phyloP scores from a whole-genome alignment of 1,140 invertebrate species.

The Nasonia longicornis region DNA sequence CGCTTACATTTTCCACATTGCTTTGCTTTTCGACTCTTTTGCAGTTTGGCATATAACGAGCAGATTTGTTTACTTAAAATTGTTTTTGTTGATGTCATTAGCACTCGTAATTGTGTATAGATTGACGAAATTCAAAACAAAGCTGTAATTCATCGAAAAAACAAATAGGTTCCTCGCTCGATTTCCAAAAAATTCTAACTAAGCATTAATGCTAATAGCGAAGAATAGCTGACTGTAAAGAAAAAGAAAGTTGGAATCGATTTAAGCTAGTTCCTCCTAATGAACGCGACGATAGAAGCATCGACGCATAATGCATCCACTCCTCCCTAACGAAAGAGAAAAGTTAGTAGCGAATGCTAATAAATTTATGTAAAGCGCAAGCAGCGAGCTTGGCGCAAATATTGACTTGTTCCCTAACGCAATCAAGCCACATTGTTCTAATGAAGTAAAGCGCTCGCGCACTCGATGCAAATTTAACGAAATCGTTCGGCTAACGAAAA shows the following conservation, averaged over 20 bases:
- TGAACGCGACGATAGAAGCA: neutral
- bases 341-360: constrained; percentile 9
- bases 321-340: neutral
- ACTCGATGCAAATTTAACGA: constrained; percentile 18
- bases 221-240: neutral
- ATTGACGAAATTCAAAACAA: too few species aligned
- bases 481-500: constrained; percentile 2
- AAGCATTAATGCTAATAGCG: neutral
- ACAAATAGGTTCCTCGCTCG: too few species aligned
- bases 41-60: too few species aligned
- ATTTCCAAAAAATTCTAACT: neutral
- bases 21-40: too few species aligned
- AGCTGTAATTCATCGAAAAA: too few species aligned
- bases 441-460: neutral
- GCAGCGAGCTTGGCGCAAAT: neutral
- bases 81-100: neutral
- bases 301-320: neutral
- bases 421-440: constrained; percentile 3
- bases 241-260: neutral
- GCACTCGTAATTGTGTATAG: too few species aligned
- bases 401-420: neutral
- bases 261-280: neutral
- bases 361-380: neutral
- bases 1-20: neutral
- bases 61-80: neutral